A percentile compares a stretch with the other conserved stretches of the same genome.
These are phyloP conservation scores for Marcusenius ussheri DNA, from an alignment of 2,113 vertebrate species.

Conservation along the genomic window DNA sequence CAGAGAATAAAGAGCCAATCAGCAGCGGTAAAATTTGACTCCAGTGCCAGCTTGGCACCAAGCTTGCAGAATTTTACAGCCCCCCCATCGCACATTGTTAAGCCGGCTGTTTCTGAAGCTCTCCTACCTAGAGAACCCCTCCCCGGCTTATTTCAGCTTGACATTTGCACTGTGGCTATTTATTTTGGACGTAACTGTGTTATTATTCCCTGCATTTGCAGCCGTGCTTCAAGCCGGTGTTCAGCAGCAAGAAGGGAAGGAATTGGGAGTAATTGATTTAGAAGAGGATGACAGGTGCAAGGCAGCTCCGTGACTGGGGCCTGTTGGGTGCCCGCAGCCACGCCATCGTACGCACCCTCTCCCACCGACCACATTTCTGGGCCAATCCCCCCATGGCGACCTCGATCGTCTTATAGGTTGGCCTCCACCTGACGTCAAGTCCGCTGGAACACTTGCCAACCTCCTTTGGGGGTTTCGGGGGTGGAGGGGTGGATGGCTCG, in stretches of 20 bases:
- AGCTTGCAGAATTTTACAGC: neutral
- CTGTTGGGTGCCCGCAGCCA: neutral
- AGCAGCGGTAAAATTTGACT: neutral
- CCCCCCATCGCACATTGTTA: neutral
- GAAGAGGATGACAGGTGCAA: neutral
- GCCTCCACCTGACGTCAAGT: conserved; percentile 13
- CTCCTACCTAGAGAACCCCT: neutral
- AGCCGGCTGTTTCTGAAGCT: neutral
- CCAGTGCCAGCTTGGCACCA: neutral
- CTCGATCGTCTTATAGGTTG: conserved; percentile 41
- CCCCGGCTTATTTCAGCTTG: neutral
- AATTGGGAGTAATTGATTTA: neutral
- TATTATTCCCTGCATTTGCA: neutral
- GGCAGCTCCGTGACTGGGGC: neutral
- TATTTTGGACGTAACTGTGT: neutral
- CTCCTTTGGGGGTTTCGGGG: neutral
- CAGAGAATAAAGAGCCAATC: neutral
- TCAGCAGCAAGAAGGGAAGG: neutral
- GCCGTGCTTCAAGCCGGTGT: neutral
- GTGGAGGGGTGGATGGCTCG: neutral
- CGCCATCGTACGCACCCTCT: neutral
- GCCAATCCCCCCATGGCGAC: neutral
- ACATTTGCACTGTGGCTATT: neutral
- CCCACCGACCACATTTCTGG: conserved; percentile 31
- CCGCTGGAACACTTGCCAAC: neutral